Percentiles rank a stretch among this genome's conserved stretches.
Evolutionary conservation across 2,888 invertebrate species (phyloP).

Genomic region (Darwinula stevensoni): DNA sequence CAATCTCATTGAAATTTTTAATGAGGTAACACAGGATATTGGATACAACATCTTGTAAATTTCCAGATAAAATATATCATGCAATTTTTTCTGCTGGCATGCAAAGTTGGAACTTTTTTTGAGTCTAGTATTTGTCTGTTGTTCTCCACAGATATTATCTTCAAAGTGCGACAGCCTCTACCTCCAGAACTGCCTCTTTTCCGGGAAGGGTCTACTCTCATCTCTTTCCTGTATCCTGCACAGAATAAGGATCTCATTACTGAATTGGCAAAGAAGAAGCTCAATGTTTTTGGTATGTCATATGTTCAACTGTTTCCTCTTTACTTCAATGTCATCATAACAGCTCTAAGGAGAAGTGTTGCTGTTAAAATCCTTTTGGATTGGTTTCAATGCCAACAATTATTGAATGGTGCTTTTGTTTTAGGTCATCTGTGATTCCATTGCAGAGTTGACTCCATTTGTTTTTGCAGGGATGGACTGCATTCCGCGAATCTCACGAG

Average conservation of each 20-base stretch:
- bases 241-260: slow-evolving; percentile 45
- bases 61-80: slow-evolving; percentile 3
- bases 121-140: no score
- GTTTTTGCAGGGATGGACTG: slow-evolving; percentile 44
- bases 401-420: no score
- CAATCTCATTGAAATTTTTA: no score
- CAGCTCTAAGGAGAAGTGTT: no score
- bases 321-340: background rate
- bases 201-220: slow-evolving; percentile 32
- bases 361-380: no score
- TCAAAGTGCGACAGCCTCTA: slow-evolving; percentile 42
- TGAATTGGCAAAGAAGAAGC: slow-evolving; percentile 30
- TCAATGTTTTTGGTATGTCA: slow-evolving; percentile 47
- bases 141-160: slow-evolving; percentile 46
- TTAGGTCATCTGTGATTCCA: background rate
- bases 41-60: slow-evolving; percentile 1
- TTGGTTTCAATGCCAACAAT: no score
- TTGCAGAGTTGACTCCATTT: slow-evolving; percentile 9
- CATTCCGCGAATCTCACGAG: slow-evolving; percentile 54
- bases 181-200: slow-evolving; percentile 33
- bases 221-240: slow-evolving; percentile 57
- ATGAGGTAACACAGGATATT: no score
- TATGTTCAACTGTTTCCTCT: background rate
- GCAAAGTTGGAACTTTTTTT: no score
- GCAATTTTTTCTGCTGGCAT: no score